Percentiles rank a stretch among this genome's conserved stretches.
These are phyloP conservation scores for Caranx melampygus DNA, from an alignment of 2,113 vertebrate genomes.

Conservation along the genomic window DNA sequence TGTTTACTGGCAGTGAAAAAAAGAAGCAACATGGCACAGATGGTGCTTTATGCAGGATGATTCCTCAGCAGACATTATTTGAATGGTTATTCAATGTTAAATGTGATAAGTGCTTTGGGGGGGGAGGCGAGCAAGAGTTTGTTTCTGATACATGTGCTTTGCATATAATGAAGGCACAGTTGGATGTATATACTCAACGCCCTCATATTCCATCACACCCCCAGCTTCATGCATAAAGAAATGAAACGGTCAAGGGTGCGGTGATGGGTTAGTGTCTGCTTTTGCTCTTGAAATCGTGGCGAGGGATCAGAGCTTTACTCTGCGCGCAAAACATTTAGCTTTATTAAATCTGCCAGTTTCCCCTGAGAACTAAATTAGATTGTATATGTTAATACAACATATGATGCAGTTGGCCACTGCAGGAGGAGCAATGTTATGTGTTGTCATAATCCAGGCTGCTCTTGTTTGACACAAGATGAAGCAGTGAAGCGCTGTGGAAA, in stretches of 20 bases:
- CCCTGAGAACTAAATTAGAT: conserved; percentile 76
- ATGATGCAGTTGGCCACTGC: conserved; percentile 67
- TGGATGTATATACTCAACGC: conserved; percentile 1
- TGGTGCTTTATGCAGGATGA: conserved; percentile 75
- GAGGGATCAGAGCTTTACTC: conserved; percentile 64
- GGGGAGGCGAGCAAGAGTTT: conserved; percentile 41
- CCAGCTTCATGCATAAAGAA: conserved; percentile 9
- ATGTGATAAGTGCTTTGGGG: conserved; percentile 61
- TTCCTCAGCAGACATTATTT: conserved; percentile 77
- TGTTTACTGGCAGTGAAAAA: conserved; percentile 67
- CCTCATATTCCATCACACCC: conserved; percentile 4
- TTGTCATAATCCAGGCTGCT: conserved; percentile 33
- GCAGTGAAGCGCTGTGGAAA: conserved; percentile 3
- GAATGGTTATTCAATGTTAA: conserved; percentile 81
- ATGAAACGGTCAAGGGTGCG: conserved; percentile 51
- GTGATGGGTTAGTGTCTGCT: conserved; percentile 78
- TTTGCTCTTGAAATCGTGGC: conserved; percentile 66
- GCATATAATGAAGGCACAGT: conserved; percentile 64
- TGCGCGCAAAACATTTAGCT: conserved; percentile 80
- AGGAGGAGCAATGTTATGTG: conserved; percentile 37
- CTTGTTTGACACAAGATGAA: conserved; percentile 26
- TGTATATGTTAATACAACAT: conserved; percentile 73
- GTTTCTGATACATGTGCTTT: conserved; percentile 64
- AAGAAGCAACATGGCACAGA: conserved; percentile 70
- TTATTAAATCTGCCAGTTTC: conserved; percentile 82